Percentiles rank a stretch among this genome's conserved stretches.
Conservation (phyloP, 2,888 invertebrate genomes). For the Phengaris alcon region DNA sequence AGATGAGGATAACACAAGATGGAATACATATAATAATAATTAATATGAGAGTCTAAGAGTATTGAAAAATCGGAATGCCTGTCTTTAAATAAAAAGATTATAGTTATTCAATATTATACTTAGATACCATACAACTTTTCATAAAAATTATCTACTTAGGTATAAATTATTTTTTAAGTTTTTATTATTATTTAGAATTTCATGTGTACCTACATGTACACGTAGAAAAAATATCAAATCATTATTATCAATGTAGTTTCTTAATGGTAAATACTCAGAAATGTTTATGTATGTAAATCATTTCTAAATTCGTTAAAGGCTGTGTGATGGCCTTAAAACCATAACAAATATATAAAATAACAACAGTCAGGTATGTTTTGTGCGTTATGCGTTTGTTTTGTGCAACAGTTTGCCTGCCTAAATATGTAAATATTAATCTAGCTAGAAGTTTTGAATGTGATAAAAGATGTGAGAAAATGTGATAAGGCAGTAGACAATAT, state of each 20-base stretch:
- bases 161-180: neutral
- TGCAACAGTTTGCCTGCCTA: no score
- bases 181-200: neutral
- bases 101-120: neutral
- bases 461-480: no score
- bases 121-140: neutral
- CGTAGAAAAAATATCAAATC: neutral
- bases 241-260: slow-evolving; percentile 12
- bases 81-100: no score
- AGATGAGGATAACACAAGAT: no score
- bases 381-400: no score
- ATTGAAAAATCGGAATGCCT: no score
- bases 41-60: no score
- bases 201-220: neutral
- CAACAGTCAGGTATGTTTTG: slow-evolving; percentile 18
- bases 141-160: neutral
- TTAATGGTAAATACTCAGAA: slow-evolving; percentile 1
- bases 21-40: no score
- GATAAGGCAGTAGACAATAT: no score
- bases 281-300: slow-evolving; percentile 7
- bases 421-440: no score
- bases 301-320: slow-evolving; percentile 26
- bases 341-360: slow-evolving; percentile 13
- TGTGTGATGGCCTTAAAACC: slow-evolving; percentile 27
- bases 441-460: no score